These are phyloP conservation scores for Trematomus bernacchii DNA, from an alignment of 2,797 vertebrate genomes.

Conservation along the genomic window DNA sequence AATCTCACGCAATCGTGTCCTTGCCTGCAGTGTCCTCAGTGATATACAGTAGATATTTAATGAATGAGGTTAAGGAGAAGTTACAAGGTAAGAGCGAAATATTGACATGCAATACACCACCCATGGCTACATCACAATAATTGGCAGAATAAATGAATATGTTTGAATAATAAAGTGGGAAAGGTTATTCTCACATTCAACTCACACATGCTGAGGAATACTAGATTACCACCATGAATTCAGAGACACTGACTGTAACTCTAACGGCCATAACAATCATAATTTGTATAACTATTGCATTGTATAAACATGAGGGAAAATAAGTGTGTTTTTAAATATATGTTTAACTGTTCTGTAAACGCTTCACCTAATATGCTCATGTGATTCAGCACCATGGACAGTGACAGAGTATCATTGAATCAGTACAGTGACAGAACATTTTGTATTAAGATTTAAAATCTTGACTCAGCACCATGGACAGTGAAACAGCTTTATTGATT, in stretches of 20 bases:
- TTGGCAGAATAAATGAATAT: conserved; percentile 69
- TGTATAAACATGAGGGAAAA: background rate
- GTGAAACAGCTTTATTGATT: background rate
- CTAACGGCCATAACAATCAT: background rate
- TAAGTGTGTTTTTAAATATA: background rate
- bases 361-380: background rate
- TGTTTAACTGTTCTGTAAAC: background rate
- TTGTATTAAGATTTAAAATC: too few species aligned
- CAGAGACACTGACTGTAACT: background rate
- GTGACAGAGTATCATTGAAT: background rate
- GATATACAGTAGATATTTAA: conserved; percentile 47
- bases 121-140: conserved; percentile 55
- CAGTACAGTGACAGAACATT: background rate
- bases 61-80: conserved; percentile 49
- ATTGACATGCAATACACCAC: conserved; percentile 49
- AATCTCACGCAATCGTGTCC: conserved; percentile 23
- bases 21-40: conserved; percentile 16
- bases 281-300: background rate
- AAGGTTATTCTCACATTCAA: conserved; percentile 47
- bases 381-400: background rate
- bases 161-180: conserved; percentile 55
- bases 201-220: conserved; percentile 29
- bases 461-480: background rate
- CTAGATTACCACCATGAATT: conserved; percentile 6
- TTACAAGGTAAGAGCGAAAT: conserved; percentile 31